These are phyloP conservation scores for Corydoras sp. DNA, from an alignment of 2,113 vertebrate species.

Conservation along the genomic window DNA sequence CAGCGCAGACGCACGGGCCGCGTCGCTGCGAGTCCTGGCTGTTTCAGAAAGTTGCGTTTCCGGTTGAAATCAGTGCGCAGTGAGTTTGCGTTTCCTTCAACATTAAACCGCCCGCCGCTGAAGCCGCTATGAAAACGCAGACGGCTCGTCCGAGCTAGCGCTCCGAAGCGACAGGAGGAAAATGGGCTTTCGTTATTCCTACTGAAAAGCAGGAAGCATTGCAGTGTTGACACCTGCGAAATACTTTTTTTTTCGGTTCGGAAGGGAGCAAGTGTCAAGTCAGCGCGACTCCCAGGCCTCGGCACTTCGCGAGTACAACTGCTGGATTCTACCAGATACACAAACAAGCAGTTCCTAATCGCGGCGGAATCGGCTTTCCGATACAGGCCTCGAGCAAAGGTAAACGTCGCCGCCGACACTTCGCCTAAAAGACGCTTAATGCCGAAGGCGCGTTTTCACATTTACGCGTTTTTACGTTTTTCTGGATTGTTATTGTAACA, in stretches of 20 bases:
- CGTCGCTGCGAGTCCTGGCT: not conserved
- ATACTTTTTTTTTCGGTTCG: constrained; percentile 7
- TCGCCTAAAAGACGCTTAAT: too few relatives aligned
- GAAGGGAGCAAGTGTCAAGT: not conserved
- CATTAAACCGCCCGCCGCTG: constrained; percentile 12
- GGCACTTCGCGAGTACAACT: too few relatives aligned
- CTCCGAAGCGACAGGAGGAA: constrained; percentile 1
- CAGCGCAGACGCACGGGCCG: too few relatives aligned
- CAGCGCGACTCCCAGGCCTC: constrained; percentile 1
- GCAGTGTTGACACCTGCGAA: constrained; percentile 40
- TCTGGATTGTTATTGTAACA: too few relatives aligned
- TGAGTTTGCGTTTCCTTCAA: constrained; percentile 24
- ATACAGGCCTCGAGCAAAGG: too few relatives aligned
- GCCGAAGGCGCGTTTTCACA: too few relatives aligned
- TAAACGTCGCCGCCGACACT: too few relatives aligned
- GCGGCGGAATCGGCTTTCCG: too few relatives aligned
- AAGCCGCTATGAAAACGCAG: not conserved
- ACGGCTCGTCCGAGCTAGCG: constrained; percentile 4
- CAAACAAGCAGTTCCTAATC: too few relatives aligned
- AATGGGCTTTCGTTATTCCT: constrained; percentile 31
- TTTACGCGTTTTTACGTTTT: too few relatives aligned
- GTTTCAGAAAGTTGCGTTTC: constrained; percentile 46
- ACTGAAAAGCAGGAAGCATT: constrained; percentile 56
- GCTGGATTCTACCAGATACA: too few relatives aligned
- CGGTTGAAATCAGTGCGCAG: constrained; percentile 46